These are phyloP conservation scores for Chaetodon trifasciatus DNA, from an alignment of 2,797 vertebrate species.

Conservation along the genomic window DNA sequence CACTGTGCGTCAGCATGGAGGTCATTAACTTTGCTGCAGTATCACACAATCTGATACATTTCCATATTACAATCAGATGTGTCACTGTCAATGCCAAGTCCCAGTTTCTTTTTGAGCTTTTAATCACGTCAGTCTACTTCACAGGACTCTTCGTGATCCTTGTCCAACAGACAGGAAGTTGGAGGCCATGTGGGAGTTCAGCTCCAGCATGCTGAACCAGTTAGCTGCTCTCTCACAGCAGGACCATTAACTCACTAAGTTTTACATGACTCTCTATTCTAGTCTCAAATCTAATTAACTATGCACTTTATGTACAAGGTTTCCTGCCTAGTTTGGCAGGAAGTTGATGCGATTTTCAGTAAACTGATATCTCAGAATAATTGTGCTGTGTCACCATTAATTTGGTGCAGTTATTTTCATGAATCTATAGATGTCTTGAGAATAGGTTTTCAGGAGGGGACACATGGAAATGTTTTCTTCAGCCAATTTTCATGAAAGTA, in stretches of 20 bases:
- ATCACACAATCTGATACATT: background rate
- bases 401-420: background rate
- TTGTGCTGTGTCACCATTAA: background rate
- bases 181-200: constrained; percentile 30
- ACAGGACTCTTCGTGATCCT: background rate
- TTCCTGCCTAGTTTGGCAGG: constrained; percentile 41
- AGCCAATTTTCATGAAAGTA: background rate
- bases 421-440: background rate
- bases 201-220: constrained; percentile 25
- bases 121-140: background rate
- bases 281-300: constrained; percentile 37
- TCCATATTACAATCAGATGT: background rate
- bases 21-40: background rate
- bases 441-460: background rate
- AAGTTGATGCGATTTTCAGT: constrained; percentile 18
- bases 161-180: constrained; percentile 24
- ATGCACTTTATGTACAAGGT: constrained; percentile 3
- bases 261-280: constrained; percentile 34
- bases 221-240: constrained; percentile 15
- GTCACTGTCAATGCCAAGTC: background rate
- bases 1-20: background rate
- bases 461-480: background rate
- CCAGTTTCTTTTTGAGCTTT: background rate
- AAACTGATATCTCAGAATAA: constrained; percentile 35
- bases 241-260: constrained; percentile 23